Conservation (phyloP, 1,140 invertebrate genomes). For the Macrosteles quadrilineatus region DNA sequence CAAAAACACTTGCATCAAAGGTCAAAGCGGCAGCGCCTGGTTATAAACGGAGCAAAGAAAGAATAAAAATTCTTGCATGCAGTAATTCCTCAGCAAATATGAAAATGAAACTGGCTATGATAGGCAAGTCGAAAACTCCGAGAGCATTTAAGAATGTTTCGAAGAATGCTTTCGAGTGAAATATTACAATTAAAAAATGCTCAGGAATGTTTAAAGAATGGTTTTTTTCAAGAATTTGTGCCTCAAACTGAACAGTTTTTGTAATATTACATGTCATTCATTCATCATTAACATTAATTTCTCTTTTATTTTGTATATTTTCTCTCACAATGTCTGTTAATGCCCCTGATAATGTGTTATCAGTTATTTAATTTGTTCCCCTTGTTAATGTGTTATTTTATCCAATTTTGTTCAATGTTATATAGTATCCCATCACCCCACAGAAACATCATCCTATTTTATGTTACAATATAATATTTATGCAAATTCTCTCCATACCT, state of each 20-base stretch:
- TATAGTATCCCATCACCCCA: too few species aligned
- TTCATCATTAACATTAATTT: too few species aligned
- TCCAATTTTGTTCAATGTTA: too few species aligned
- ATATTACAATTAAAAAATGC: constrained; percentile 46
- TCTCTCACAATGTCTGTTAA: too few species aligned
- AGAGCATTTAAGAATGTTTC: constrained; percentile 44
- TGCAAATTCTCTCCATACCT: too few species aligned
- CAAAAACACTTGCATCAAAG: constrained; percentile 40
- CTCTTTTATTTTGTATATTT: too few species aligned
- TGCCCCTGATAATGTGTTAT: too few species aligned
- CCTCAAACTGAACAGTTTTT: constrained; percentile 40
- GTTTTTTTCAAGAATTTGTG: constrained; percentile 39
- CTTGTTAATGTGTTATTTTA: too few species aligned
- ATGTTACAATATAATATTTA: too few species aligned
- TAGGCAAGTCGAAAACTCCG: constrained; percentile 44
- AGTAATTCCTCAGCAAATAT: constrained; percentile 42
- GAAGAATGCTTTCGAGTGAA: constrained; percentile 43
- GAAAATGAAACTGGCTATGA: constrained; percentile 43
- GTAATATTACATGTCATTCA: too few species aligned
- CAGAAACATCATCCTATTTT: too few species aligned
- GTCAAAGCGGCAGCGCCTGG: constrained; percentile 37
- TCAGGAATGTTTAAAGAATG: constrained; percentile 45
- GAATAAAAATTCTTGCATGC: constrained; percentile 36
- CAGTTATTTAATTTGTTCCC: too few species aligned
- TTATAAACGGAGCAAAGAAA: constrained; percentile 40